These are phyloP conservation scores for Resseliella maxima DNA, from an alignment of 2,888 invertebrate genomes.

Conservation along the genomic window DNA sequence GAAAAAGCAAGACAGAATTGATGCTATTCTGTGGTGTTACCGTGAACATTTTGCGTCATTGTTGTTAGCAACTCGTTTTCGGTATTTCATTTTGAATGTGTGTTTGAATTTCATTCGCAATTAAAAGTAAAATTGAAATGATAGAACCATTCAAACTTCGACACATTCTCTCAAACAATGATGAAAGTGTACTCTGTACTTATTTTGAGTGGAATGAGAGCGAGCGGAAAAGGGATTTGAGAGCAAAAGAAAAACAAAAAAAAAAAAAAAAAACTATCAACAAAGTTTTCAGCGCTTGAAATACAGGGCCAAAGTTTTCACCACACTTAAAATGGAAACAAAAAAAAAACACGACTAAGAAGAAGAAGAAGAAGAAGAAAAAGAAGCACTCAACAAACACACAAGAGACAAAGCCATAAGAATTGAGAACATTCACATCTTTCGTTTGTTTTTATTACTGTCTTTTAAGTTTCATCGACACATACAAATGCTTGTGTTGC, in stretches of 20 bases:
- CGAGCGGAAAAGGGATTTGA: not conserved
- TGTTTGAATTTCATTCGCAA: constrained; percentile 33
- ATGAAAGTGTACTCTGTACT: not conserved
- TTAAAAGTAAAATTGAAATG: constrained; percentile 48
- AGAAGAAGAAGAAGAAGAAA: not conserved
- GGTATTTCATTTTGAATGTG: not conserved
- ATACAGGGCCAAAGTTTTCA: not conserved
- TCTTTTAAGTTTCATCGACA: not conserved
- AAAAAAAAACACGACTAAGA: not conserved
- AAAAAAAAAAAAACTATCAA: not conserved
- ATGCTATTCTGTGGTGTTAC: not conserved
- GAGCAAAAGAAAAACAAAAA: not conserved
- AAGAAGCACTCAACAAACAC: not conserved
- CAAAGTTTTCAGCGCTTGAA: not conserved
- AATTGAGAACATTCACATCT: constrained; percentile 44
- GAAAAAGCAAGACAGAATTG: no score
- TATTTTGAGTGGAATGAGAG: not conserved
- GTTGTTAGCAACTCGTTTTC: not conserved
- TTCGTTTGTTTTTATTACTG: not conserved
- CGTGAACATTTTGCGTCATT: not conserved
- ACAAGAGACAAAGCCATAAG: constrained; percentile 20
- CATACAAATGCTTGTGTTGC: not conserved
- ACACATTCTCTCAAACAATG: constrained; percentile 25
- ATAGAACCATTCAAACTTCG: constrained; percentile 53
- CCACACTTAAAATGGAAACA: not conserved